A percentile compares a stretch with the other conserved stretches of the same genome.
Evolutionary conservation across 2,797 vertebrate genomes (phyloP).

Genomic region (Alcedo atthis): DNA sequence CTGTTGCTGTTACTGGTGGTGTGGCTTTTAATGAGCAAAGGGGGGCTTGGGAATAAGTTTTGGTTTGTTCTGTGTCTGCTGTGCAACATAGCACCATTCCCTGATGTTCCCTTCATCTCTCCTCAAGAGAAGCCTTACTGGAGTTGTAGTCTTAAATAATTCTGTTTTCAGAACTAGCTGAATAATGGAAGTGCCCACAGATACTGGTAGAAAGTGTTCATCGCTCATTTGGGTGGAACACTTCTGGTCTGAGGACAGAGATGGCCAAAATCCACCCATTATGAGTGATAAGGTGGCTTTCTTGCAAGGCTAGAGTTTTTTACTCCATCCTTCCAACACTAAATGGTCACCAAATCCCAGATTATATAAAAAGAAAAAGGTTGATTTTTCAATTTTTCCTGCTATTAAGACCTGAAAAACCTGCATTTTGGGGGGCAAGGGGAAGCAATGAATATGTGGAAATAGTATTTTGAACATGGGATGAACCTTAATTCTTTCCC

Average conservation of each 20-base stretch:
- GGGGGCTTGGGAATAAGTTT: not conserved
- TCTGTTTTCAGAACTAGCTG: not conserved
- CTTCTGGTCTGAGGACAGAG: not conserved
- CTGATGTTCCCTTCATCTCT: not conserved
- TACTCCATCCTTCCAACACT: not conserved
- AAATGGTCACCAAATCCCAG: not conserved
- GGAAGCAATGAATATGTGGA: not conserved
- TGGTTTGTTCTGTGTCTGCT: not conserved
- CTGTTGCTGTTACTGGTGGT: not conserved
- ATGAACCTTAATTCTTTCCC: not conserved
- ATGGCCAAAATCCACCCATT: not conserved
- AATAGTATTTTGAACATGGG: not conserved
- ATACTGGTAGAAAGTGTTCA: rapidly evolving
- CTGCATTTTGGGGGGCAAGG: not conserved
- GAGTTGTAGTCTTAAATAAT: not conserved
- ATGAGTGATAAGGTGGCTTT: not conserved
- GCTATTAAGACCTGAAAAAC: not conserved
- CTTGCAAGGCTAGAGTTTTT: not conserved
- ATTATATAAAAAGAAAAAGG: not conserved
- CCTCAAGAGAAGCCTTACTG: not conserved
- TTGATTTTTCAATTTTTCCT: not conserved
- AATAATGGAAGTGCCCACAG: not conserved
- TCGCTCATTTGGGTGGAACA: not conserved
- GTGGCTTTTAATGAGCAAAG: not conserved
- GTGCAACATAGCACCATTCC: not conserved